Conservation (phyloP, 1,140 invertebrate species). For the Leptinotarsa defecta region DNA sequence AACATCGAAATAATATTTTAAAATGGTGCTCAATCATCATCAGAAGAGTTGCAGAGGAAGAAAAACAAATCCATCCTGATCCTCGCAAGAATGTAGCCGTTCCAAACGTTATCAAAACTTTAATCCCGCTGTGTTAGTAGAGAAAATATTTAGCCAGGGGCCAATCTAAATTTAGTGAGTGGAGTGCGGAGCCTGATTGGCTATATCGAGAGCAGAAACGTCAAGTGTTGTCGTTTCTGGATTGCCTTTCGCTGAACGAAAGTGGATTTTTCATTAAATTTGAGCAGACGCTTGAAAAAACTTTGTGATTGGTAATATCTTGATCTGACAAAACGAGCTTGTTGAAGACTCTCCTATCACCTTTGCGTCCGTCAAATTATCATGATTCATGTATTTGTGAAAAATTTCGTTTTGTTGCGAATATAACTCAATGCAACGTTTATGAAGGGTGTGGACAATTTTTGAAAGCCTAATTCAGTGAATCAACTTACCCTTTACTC, state of each 20-base stretch:
- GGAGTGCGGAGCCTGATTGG: slow-evolving; percentile 45
- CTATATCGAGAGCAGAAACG: slow-evolving; percentile 39
- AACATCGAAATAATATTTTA: no score
- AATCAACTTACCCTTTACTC: no score
- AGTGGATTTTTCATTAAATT: slow-evolving; percentile 46
- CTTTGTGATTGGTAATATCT: slow-evolving; percentile 10
- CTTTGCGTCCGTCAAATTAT: no score
- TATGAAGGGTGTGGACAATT: no score
- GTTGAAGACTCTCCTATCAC: no score
- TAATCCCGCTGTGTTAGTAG: slow-evolving; percentile 53
- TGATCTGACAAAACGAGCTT: no score
- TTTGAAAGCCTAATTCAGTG: background rate
- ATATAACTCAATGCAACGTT: no score
- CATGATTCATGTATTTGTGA: no score
- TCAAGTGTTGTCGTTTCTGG: slow-evolving; percentile 44
- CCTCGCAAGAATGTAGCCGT: background rate
- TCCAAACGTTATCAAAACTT: slow-evolving; percentile 49
- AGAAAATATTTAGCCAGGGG: slow-evolving; percentile 57
- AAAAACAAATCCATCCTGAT: slow-evolving; percentile 31
- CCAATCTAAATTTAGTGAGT: slow-evolving; percentile 55
- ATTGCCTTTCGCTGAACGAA: slow-evolving; percentile 35
- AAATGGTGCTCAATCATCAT: no score
- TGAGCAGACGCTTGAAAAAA: background rate
- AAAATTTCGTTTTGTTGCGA: no score
- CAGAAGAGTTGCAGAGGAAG: background rate